phyloP scores from a whole-genome alignment of 2,888 invertebrate genomes.

The Eumacrocentrus americanus region DNA sequence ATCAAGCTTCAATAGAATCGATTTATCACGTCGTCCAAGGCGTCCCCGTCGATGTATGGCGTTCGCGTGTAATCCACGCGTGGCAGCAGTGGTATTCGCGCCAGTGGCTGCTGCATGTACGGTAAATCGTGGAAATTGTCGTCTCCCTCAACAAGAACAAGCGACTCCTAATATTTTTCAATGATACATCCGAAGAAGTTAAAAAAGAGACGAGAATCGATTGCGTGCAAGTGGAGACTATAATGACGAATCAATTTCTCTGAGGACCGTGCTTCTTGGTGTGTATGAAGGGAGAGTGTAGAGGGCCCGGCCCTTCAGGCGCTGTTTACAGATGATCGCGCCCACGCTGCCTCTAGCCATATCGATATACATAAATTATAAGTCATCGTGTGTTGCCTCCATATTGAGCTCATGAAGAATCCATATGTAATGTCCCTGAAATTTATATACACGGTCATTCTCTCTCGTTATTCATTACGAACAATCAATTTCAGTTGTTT shows the following conservation, averaged over 20 bases:
- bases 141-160: constrained; percentile 4
- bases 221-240: constrained; percentile 19
- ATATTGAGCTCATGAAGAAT: too few species aligned
- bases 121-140: constrained; percentile 20
- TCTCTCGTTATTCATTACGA: too few species aligned
- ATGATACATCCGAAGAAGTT: not conserved
- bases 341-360: constrained; percentile 42
- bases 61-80: constrained; percentile 26
- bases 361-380: constrained; percentile 45
- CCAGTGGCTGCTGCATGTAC: not conserved
- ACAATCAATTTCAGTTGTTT: not conserved
- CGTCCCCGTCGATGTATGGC: constrained; percentile 4
- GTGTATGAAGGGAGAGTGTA: constrained; percentile 22
- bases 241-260: constrained; percentile 56
- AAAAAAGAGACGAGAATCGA: constrained; percentile 12
- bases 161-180: not conserved
- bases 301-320: not conserved
- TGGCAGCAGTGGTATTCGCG: not conserved
- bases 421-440: not conserved
- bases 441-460: not conserved
- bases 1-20: constrained; percentile 53
- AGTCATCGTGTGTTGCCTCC: constrained; percentile 34
- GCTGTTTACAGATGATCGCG: constrained; percentile 31
- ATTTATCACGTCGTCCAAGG: constrained; percentile 47
- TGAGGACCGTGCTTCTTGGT: constrained; percentile 39